phyloP scores from a whole-genome alignment of 2,888 invertebrate species.

The Papilio demoleus region DNA sequence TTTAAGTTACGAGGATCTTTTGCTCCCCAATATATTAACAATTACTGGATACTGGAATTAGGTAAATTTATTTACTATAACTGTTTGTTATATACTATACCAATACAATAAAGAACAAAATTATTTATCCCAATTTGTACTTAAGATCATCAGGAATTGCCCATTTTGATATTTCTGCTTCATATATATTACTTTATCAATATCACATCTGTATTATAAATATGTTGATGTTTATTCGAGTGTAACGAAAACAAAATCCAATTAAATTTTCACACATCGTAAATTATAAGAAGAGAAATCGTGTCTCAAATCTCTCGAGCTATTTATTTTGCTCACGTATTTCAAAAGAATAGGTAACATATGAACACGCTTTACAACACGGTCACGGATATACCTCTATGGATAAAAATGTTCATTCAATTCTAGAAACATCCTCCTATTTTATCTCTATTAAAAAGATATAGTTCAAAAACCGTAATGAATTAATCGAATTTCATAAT shows the following conservation, averaged over 20 bases:
- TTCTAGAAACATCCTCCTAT: conserved; percentile 27
- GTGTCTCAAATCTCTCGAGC: conserved; percentile 11
- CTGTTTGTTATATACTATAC: too few relatives aligned
- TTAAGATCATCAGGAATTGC: too few relatives aligned
- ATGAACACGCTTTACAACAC: conserved; percentile 48
- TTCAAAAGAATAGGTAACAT: conserved; percentile 47
- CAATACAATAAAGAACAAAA: neutral
- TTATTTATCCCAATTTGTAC: neutral
- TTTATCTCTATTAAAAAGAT: conserved; percentile 12
- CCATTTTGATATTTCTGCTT: neutral
- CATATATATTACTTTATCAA: neutral
- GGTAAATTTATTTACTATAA: too few relatives aligned
- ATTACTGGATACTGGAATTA: too few relatives aligned
- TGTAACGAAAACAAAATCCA: neutral
- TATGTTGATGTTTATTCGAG: neutral
- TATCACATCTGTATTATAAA: neutral
- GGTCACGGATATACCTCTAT: conserved; percentile 48
- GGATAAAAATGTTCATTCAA: conserved; percentile 48
- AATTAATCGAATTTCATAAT: too few relatives aligned
- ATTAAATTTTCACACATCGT: conserved; percentile 15
- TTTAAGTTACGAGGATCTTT: too few relatives aligned
- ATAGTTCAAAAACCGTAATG: neutral
- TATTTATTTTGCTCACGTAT: conserved; percentile 49
- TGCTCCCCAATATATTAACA: too few relatives aligned
- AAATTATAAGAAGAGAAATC: conserved; percentile 18